Evolutionary conservation across 2,888 invertebrate species (phyloP), one percentile per base, ranked within the genome.

Genomic region (Augochlorella aurata): DNA sequence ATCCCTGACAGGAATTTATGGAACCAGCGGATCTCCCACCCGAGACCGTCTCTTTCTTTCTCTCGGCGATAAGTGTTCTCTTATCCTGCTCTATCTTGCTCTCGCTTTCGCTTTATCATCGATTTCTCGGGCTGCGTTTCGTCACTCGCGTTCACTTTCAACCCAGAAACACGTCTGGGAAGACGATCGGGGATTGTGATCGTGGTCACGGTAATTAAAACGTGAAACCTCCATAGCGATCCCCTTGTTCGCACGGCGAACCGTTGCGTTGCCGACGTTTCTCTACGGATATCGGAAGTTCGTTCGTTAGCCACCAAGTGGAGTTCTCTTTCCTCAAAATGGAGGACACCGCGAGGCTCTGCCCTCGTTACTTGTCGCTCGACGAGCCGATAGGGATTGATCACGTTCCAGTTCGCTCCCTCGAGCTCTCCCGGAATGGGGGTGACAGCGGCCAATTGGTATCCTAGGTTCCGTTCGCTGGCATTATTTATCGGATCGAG

Each of bases 141-240:
- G 49, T 66, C 52, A 52, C 14, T 50, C 45, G 38, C 45, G 65
- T 71, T 66, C 70, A 49, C 65, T 70, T 70, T 70, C 77, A 50
- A 66, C n/a, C 50, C 52, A 29, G 47, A 61, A 65, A 76, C 72
- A 29, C n/a, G 38, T 76, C 14, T 14, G 38, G 47, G 18, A 73
- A 72, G 38, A n/a, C 14, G 66, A 49, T 70, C 61, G 16, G 29
- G 9, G 12, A 61, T 61, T 7, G 61, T 2, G 16, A 61, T 24
- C 61, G 29, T 67, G 49, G 61, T 50, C 67, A 38, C 29, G 61
- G 63, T 69, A 74, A 78, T 78, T 75, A 75, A 78, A 74, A 75
- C 50, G 63, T 78, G 61, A 61, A 61, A 61, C 61, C 29, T 8
- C 24, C 29, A 12, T 1, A 21, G 12, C 21, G 58, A 24, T 24